Conservation (phyloP, 2,797 vertebrate genomes). For the Intellagama lesueurii region DNA sequence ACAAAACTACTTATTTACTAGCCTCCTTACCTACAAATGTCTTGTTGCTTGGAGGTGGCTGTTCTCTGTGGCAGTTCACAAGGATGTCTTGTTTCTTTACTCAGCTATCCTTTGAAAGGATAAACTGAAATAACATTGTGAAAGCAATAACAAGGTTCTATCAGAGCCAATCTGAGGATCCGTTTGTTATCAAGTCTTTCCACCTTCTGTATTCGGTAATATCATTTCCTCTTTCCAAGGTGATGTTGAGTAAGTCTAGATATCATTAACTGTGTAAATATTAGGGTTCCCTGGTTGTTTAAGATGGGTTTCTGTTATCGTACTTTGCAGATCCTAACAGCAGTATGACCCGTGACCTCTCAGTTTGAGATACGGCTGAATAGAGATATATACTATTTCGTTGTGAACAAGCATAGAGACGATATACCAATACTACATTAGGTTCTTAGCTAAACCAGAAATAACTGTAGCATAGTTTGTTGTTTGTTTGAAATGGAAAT, state of each 20-base stretch:
- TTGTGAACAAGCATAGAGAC: constrained; percentile 18
- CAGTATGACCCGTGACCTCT: constrained; percentile 68
- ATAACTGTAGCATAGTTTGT: background rate
- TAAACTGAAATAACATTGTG: background rate
- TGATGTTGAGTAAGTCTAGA: background rate
- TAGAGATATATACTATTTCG: constrained; percentile 24
- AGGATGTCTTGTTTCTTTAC: background rate
- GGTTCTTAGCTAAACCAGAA: background rate
- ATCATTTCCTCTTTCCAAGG: background rate
- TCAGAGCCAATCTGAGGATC: background rate
- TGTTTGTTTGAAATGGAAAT: no score
- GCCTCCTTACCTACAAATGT: no score
- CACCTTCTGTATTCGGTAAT: background rate
- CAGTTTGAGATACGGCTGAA: constrained; percentile 32
- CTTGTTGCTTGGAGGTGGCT: background rate
- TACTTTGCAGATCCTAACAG: constrained; percentile 69
- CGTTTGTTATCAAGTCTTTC: background rate
- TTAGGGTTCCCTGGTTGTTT: constrained; percentile 3
- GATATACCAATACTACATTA: background rate
- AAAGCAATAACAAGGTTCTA: background rate
- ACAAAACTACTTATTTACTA: background rate
- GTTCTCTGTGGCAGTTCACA: background rate
- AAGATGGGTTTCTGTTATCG: constrained; percentile 75
- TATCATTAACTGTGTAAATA: background rate
- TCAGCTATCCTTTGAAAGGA: background rate